phyloP scores from a whole-genome alignment of 1,140 invertebrate species.

The Bactericera cockerelli region DNA sequence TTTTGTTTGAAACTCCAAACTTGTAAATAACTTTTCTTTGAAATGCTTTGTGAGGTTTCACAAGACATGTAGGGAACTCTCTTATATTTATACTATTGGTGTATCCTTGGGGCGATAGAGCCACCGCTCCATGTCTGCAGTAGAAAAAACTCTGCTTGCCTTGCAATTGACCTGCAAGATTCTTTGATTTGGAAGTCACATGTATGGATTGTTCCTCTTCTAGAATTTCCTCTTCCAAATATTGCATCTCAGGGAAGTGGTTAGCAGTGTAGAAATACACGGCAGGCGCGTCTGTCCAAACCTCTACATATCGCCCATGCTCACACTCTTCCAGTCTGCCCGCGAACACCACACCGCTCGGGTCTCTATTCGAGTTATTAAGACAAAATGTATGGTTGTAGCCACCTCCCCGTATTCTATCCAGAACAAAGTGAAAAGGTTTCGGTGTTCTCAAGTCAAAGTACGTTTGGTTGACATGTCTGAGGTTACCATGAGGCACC shows the following conservation, averaged over 20 bases:
- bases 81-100: not conserved
- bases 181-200: not conserved
- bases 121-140: not conserved
- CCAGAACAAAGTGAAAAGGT: not conserved
- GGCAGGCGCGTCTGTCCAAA: not conserved
- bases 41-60: slow-evolving; percentile 1
- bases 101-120: not conserved
- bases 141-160: not conserved
- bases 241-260: not conserved
- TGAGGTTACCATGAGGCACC: not conserved
- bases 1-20: not conserved
- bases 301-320: not conserved
- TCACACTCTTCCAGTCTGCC: not conserved
- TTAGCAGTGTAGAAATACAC: not conserved
- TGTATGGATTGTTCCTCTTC: not conserved
- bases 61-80: not conserved
- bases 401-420: not conserved
- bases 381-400: slow-evolving; percentile 1
- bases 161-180: not conserved
- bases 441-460: not conserved
- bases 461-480: not conserved
- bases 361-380: not conserved
- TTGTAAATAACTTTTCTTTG: slow-evolving; percentile 1
- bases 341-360: not conserved
- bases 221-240: not conserved